Percentiles rank a stretch among this genome's conserved stretches.
These are phyloP conservation scores for Papilio elwesi DNA, from an alignment of 2,888 invertebrate species.

Conservation along the genomic window DNA sequence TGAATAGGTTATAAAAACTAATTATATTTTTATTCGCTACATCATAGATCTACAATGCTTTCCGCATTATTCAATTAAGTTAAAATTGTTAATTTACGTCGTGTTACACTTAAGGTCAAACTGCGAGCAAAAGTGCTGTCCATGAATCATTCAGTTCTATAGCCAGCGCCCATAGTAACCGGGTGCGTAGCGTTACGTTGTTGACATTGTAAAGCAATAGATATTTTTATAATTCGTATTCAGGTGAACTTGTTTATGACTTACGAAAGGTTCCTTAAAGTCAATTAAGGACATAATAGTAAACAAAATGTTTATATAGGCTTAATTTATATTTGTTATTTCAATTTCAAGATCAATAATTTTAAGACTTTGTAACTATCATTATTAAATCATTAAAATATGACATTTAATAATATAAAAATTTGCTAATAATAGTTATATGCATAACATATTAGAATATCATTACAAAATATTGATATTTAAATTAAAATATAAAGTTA, in stretches of 20 bases:
- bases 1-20: neutral
- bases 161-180: constrained; percentile 4
- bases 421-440: no score
- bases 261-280: neutral
- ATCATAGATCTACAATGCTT: constrained; percentile 5
- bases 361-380: no score
- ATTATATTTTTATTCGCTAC: constrained; percentile 6
- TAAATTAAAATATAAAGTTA: no score
- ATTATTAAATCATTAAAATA: no score
- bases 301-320: no score
- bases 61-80: constrained; percentile 21
- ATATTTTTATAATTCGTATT: constrained; percentile 6
- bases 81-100: constrained; percentile 3
- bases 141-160: constrained; percentile 27
- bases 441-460: no score
- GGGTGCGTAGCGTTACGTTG: constrained; percentile 8
- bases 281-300: no score
- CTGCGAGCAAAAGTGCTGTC: neutral
- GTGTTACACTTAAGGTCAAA: constrained; percentile 22
- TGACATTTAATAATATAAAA: no score
- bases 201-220: constrained; percentile 8
- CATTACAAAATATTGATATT: no score
- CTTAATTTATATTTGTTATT: no score
- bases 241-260: constrained; percentile 4
- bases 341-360: no score